These are phyloP conservation scores for Agriopis leucophaearia DNA, from an alignment of 2,888 invertebrate species.

Conservation along the genomic window DNA sequence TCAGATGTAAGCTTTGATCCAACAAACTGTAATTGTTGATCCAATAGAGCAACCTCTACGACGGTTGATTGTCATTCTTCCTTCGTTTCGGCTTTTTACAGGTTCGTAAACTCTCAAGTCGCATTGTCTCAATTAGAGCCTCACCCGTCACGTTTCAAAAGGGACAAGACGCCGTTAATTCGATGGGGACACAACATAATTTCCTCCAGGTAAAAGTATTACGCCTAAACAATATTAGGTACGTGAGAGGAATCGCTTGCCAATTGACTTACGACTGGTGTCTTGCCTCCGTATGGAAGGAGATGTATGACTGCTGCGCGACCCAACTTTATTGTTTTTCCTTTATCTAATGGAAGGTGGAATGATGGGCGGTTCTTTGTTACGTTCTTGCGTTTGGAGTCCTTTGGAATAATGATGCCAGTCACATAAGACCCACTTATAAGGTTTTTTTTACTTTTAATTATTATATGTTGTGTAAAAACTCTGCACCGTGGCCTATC, in stretches of 20 bases:
- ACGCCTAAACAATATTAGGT: constrained; percentile 76
- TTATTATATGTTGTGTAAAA: not conserved
- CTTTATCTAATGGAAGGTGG: constrained; percentile 48
- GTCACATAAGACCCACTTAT: constrained; percentile 7
- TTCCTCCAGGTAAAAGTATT: constrained; percentile 76
- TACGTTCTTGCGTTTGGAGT: constrained; percentile 33
- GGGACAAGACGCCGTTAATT: constrained; percentile 63
- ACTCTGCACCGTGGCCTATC: not conserved
- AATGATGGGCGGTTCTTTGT: constrained; percentile 39
- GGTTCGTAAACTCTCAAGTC: constrained; percentile 37
- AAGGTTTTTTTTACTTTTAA: not conserved
- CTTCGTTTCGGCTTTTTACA: constrained; percentile 35
- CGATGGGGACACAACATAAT: constrained; percentile 72
- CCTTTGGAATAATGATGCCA: constrained; percentile 27
- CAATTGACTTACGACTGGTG: constrained; percentile 63
- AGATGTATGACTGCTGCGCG: constrained; percentile 46
- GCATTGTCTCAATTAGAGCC: constrained; percentile 42
- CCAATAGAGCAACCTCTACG: constrained; percentile 16
- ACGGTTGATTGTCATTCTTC: constrained; percentile 29
- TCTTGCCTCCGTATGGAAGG: constrained; percentile 43
- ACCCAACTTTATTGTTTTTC: constrained; percentile 50
- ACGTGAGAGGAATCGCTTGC: constrained; percentile 70
- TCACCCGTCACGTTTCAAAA: constrained; percentile 41
- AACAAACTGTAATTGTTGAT: constrained; percentile 27
- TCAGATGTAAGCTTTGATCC: constrained; percentile 1